These are phyloP conservation scores for Scarus forsteni DNA, from an alignment of 2,797 vertebrate genomes.

Conservation along the genomic window DNA sequence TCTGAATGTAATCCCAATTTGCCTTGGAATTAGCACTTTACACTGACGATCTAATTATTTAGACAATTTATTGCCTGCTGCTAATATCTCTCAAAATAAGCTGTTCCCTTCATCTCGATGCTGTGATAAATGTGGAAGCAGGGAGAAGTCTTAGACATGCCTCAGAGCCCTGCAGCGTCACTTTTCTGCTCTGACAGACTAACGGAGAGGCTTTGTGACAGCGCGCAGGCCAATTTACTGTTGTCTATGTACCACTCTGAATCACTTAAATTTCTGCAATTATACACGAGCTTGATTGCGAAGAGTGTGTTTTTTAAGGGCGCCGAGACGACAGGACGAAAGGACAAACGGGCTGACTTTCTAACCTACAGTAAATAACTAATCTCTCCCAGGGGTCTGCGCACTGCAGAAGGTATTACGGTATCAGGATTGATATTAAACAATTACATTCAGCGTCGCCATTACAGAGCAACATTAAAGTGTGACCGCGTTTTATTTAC, in stretches of 20 bases:
- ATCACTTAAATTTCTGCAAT: conserved; percentile 23
- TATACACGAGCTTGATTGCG: background rate
- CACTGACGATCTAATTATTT: conserved; percentile 84
- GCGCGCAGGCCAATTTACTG: conserved; percentile 47
- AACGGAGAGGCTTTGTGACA: conserved; percentile 70
- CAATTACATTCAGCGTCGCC: background rate
- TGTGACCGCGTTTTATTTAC: no score
- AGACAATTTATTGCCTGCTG: conserved; percentile 84
- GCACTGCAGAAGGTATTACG: background rate
- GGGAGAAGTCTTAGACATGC: conserved; percentile 77
- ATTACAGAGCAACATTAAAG: no score
- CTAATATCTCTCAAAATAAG: conserved; percentile 81
- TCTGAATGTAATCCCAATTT: conserved; percentile 87
- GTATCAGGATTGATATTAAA: conserved; percentile 12
- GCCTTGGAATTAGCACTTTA: conserved; percentile 86
- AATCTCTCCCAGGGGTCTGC: conserved; percentile 9
- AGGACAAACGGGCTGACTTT: background rate
- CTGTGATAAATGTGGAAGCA: conserved; percentile 69
- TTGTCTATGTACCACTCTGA: conserved; percentile 14
- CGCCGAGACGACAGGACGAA: conserved; percentile 20
- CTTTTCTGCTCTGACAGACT: conserved; percentile 60
- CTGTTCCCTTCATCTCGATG: conserved; percentile 76
- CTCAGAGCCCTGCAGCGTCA: conserved; percentile 74
- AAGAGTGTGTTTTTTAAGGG: conserved; percentile 3
- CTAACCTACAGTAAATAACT: conserved; percentile 5